Evolutionary conservation across 1,140 invertebrate genomes (phyloP), one percentile per base, ranked within the genome.

Genomic region (Tribolium madens): DNA sequence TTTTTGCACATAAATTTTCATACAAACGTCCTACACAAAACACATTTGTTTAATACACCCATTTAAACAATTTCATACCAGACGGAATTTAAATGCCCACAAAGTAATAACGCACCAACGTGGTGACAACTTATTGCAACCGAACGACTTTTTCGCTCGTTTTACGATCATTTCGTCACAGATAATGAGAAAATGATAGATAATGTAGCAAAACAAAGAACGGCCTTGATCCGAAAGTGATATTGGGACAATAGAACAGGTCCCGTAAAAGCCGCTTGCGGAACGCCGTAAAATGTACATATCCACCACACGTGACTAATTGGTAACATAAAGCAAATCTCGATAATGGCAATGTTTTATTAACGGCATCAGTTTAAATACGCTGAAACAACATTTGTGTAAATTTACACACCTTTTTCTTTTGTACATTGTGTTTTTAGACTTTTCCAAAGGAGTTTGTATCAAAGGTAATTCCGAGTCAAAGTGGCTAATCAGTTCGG

Each of bases 1-100:
- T 17, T 33, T 64, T 64, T 64, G 26, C 57, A 64, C 26, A 64
- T 64, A 64, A 64, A 64, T 64, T 57, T 57, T 64, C 21, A 64
- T 33, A 14, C 57, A 14, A 14, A 64, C 57, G 57, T 64, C 57
- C 57, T 33, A 64, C 57, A 64, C 57, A 64, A n/a, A 64, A 14
- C 57, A 33, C 57, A 64, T 60, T 60, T 60, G 53, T 60, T 60
- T 60, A 60, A 60, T 60, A 60, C 53, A 60, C 53, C 53, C 53
- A 60, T 64, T 64, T 31, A 31, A 64, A 64, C 57, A 31, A 64
- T 64, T 64, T 33, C 57, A 64, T 52, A 52, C 50, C 50, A 7
- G 17, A 10, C 52, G 17, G 14, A 57, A 21, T 57, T 57, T 18
- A 17, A 57, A 21, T 64, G 26, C 21, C 26, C 57, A 64, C 57